Percentiles rank a stretch among this genome's conserved stretches.
Conservation (phyloP, 2,888 invertebrate genomes). For the Protonemura montana region DNA sequence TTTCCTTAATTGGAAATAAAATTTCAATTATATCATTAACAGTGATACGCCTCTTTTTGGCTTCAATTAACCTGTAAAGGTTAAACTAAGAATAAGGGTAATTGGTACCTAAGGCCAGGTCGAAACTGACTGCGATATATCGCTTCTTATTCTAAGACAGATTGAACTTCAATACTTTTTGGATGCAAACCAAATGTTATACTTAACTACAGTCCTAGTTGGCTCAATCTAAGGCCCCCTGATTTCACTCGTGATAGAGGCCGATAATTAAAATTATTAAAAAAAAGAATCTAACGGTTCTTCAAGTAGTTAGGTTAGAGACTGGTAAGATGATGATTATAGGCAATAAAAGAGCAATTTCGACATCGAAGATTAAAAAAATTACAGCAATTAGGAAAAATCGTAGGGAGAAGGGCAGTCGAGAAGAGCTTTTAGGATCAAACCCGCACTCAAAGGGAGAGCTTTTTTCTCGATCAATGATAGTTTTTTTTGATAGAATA, state of each 20-base stretch:
- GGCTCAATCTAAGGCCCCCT: conserved; percentile 68
- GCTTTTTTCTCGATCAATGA: conserved; percentile 68
- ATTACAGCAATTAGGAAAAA: conserved; percentile 73
- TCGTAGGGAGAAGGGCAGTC: conserved; percentile 67
- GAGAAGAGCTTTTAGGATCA: conserved; percentile 63
- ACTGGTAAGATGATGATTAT: conserved; percentile 60
- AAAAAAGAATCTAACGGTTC: conserved; percentile 58
- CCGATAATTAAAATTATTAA: conserved; percentile 64
- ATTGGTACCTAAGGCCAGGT: conserved; percentile 59
- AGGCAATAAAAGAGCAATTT: conserved; percentile 71
- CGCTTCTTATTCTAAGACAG: conserved; percentile 60
- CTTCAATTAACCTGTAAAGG: conserved; percentile 60
- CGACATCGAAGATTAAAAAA: conserved; percentile 78
- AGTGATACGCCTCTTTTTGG: conserved; percentile 71
- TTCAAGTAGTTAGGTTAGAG: conserved; percentile 55
- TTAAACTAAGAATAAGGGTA: conserved; percentile 60
- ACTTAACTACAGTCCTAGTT: conserved; percentile 60
- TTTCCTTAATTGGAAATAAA: conserved; percentile 67
- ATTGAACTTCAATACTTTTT: conserved; percentile 60
- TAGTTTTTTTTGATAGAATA: conserved; percentile 67
- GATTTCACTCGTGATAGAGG: conserved; percentile 64
- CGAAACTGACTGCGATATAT: conserved; percentile 64
- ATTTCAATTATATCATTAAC: conserved; percentile 70
- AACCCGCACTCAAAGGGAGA: conserved; percentile 72
- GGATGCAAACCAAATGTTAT: conserved; percentile 63